A percentile compares a stretch with the other conserved stretches of the same genome.
Conservation (phyloP, 2,888 invertebrate species). For the Gryllus longicercus region DNA sequence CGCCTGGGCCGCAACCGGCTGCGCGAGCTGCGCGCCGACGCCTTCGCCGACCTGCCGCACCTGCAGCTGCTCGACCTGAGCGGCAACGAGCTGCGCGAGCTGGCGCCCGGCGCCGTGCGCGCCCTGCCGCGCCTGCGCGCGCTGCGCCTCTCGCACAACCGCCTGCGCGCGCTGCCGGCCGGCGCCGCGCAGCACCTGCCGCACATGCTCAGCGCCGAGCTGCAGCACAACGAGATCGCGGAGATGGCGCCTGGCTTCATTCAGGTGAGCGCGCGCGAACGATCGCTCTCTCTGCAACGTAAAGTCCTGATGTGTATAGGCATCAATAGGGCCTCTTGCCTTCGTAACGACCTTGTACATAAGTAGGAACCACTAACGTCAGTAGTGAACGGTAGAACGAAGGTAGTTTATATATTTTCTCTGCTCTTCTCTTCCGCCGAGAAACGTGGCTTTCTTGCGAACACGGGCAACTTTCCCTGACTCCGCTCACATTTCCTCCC, state of each 20-base stretch:
- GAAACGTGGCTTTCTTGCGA: no score
- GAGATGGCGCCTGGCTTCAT: conserved; percentile 57
- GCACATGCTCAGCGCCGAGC: conserved; percentile 66
- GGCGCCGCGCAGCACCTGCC: conserved; percentile 55
- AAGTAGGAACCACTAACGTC: no score
- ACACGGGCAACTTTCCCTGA: no score
- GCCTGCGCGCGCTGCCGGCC: conserved; percentile 65
- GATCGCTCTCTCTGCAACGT: no score
- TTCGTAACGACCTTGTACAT: no score
- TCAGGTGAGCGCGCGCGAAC: not conserved
- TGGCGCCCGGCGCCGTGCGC: conserved; percentile 64
- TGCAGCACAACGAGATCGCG: conserved; percentile 75
- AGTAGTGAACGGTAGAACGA: no score
- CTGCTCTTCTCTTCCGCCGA: no score
- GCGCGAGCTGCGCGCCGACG: conserved; percentile 74
- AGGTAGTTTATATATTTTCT: no score
- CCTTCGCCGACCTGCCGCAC: conserved; percentile 72
- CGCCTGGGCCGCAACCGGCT: conserved; percentile 70
- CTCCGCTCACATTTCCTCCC: no score
- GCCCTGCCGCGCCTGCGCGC: conserved; percentile 65
- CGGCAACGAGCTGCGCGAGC: conserved; percentile 68
- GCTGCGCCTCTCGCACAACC: conserved; percentile 75
- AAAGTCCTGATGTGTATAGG: no score
- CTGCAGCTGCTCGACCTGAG: conserved; percentile 68
- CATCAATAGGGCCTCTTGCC: no score